Evolutionary conservation across 2,797 vertebrate genomes (phyloP).

Genomic region (Carcharodon carcharias): DNA sequence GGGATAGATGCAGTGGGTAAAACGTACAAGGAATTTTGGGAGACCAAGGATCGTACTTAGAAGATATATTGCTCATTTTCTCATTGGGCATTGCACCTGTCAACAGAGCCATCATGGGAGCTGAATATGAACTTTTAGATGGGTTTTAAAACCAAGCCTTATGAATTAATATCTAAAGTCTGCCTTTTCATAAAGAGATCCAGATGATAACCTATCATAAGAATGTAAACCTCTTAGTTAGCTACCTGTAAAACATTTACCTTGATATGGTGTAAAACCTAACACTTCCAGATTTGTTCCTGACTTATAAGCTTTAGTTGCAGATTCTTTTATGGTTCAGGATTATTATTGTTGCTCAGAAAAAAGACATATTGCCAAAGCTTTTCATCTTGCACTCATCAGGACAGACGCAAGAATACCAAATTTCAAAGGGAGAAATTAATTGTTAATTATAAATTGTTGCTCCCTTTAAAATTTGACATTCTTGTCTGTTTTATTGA

Average conservation of each 20-base stretch:
- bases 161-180: neutral
- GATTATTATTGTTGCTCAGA: neutral
- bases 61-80: neutral
- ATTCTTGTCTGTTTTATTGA: no score
- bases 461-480: no score
- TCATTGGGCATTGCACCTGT: neutral
- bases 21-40: neutral
- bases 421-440: no score
- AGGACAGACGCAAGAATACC: no score
- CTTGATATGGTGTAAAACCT: neutral
- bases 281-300: neutral
- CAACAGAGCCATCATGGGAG: neutral
- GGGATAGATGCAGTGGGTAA: neutral
- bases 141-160: neutral
- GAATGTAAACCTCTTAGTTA: neutral
- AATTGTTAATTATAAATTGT: no score
- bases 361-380: no score
- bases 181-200: neutral
- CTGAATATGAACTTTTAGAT: neutral
- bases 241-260: neutral
- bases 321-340: neutral
- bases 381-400: no score
- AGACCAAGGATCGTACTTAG: neutral
- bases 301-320: neutral
- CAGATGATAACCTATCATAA: neutral